Conservation (phyloP, 2,797 vertebrate genomes). For the Rousettus madagascariensis region DNA sequence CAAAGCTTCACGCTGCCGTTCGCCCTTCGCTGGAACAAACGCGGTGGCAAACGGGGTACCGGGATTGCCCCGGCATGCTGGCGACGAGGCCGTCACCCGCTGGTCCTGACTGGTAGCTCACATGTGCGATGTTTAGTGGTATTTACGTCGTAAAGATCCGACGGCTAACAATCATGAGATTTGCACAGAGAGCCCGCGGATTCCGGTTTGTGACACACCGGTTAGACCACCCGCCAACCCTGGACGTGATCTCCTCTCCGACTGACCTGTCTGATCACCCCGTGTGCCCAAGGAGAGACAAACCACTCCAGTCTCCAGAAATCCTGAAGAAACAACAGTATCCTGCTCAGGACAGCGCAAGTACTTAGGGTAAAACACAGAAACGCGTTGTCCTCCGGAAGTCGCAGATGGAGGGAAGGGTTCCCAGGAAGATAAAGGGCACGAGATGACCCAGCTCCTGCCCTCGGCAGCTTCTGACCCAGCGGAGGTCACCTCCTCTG, state of each 20-base stretch:
- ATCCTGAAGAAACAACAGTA: not conserved
- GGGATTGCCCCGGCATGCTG: not conserved
- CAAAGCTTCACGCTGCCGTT: not conserved
- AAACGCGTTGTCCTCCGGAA: not conserved
- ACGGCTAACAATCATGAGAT: not conserved
- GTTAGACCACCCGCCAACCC: not conserved
- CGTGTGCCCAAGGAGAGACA: not conserved
- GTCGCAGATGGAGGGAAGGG: not conserved
- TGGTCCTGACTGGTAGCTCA: not conserved
- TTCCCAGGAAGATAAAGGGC: not conserved
- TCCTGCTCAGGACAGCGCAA: not conserved
- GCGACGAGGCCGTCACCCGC: not conserved
- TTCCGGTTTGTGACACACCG: not conserved
- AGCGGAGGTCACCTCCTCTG: not conserved
- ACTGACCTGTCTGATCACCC: not conserved
- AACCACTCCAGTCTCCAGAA: not conserved
- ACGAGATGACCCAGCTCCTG: not conserved
- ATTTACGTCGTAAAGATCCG: not conserved
- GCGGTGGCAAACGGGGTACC: not conserved
- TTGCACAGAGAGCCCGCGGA: not conserved
- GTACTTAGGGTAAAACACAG: not conserved
- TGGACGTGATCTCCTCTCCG: not conserved
- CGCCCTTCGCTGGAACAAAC: not conserved
- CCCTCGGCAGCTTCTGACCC: not conserved
- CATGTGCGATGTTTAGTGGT: not conserved